Evolutionary conservation across 2,888 invertebrate genomes (phyloP), one percentile per base, ranked within the genome.

Genomic region (Mesoligia furuncula): DNA sequence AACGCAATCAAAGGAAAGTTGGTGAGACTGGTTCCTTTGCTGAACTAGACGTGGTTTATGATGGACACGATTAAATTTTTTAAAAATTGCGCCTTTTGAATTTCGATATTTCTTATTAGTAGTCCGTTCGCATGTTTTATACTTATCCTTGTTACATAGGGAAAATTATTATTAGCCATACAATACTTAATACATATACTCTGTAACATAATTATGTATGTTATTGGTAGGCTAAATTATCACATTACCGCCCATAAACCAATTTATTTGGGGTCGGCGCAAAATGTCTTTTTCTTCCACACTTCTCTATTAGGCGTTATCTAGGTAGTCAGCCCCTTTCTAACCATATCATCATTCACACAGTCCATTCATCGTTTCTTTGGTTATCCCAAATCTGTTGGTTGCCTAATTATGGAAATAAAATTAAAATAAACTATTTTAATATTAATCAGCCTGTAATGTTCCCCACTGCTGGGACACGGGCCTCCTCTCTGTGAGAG

Each of bases 1-100:
- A 88, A 73, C 65, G 81, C 73, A 85, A 87, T 87, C 77, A 85
- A 86, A 75, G 70, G 72, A 69, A 74, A 83, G 45, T 75, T 75
- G 67, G 31, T 54, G 48, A 54, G 79, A 85, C 86, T 61, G 75
- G 70, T 68, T 78, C 24, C 20, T 73, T 74, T 69, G 24, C 27
- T 39, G 68, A 61, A 77, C 61, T 79, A 78, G 64, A 79, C 72
- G 62, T 77, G 61, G 42, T 59, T 66, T 15, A 59, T 61, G 59
- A 80, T 51, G 64, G n/a, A 48, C 15, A 39, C 5, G 27, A 61
- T 69, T n/a, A n/a, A 72, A 59, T 77, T 1, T 36, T 36, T 36
- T 6, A 6, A 11, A 24, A 54, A n/a, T 57, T 57, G 13, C 57
- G 13, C 5, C n/a, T 57, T 27, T n/a, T 57, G n/a, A 57, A n/a